These are phyloP conservation scores for Mythimna pallens DNA, from an alignment of 2,888 invertebrate genomes.

Conservation along the genomic window DNA sequence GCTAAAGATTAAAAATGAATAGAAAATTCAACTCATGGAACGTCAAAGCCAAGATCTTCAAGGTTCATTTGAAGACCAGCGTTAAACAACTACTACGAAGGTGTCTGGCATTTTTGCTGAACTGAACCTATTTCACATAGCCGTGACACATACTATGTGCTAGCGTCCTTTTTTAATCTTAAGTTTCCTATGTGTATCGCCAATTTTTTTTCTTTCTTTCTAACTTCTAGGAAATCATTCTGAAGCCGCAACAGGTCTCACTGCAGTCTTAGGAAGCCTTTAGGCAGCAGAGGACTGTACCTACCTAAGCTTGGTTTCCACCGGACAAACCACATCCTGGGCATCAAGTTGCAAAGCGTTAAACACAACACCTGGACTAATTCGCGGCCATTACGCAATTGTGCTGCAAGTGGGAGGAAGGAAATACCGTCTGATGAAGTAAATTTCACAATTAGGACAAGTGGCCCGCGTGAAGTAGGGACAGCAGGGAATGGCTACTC, in stretches of 20 bases:
- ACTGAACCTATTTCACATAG: no score
- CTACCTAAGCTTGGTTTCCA: slow-evolving; percentile 3
- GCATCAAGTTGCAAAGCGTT: slow-evolving; percentile 60
- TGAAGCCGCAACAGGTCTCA: not conserved
- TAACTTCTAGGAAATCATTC: not conserved
- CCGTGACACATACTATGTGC: no score
- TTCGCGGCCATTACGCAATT: slow-evolving; percentile 57
- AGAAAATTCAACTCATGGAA: no score
- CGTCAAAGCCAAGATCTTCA: no score
- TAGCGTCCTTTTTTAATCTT: no score
- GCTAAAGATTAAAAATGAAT: no score
- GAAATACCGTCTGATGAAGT: slow-evolving; percentile 85
- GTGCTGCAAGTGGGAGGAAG: slow-evolving; percentile 76
- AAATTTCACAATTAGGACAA: slow-evolving; percentile 77
- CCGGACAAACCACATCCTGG: slow-evolving; percentile 34
- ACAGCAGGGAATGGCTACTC: slow-evolving; percentile 33
- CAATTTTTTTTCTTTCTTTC: no score
- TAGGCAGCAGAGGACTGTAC: not conserved
- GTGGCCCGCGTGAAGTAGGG: slow-evolving; percentile 61
- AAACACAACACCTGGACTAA: slow-evolving; percentile 66
- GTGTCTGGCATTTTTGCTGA: no score
- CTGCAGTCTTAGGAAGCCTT: not conserved
- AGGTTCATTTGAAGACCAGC: no score
- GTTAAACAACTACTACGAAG: no score
- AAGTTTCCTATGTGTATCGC: no score